Conservation (phyloP, 2,888 invertebrate species). For the Hypomecis punctinalis region DNA sequence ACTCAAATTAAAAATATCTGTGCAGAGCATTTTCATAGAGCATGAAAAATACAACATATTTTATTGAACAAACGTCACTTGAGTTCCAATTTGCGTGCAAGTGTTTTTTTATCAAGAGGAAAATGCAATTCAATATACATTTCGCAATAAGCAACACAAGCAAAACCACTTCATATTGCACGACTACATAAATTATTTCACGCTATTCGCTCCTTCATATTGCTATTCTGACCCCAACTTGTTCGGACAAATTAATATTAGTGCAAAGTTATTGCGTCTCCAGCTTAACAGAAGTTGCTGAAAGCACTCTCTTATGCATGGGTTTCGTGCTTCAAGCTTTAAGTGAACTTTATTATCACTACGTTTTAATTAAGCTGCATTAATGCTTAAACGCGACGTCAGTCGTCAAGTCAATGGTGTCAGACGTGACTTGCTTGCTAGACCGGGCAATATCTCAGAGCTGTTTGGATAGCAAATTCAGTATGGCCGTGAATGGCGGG, state of each 20-base stretch:
- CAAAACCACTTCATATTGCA: constrained; percentile 16
- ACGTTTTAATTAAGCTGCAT: constrained; percentile 52
- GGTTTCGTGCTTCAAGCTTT: constrained; percentile 23
- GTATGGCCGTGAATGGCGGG: constrained; percentile 28
- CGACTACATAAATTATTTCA: constrained; percentile 19
- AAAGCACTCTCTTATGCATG: constrained; percentile 27
- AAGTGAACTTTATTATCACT: constrained; percentile 37
- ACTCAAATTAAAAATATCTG: background rate
- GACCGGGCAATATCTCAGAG: constrained; percentile 37
- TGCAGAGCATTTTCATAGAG: background rate
- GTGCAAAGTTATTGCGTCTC: constrained; percentile 15
- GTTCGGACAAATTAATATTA: constrained; percentile 18
- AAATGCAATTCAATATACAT: constrained; percentile 17
- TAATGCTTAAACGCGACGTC: constrained; percentile 51
- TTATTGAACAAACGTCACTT: background rate
- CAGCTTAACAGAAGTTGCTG: constrained; percentile 5
- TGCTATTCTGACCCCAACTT: constrained; percentile 21
- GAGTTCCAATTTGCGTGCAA: constrained; percentile 6
- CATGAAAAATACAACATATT: background rate
- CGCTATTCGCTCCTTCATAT: constrained; percentile 12
- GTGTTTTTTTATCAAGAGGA: constrained; percentile 5
- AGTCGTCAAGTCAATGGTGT: constrained; percentile 48
- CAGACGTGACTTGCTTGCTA: constrained; percentile 50
- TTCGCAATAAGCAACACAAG: constrained; percentile 12
- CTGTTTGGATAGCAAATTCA: constrained; percentile 39